A percentile compares a stretch with the other conserved stretches of the same genome.
phyloP scores from a whole-genome alignment of 2,888 invertebrate genomes.

The Hetaerina titia region DNA sequence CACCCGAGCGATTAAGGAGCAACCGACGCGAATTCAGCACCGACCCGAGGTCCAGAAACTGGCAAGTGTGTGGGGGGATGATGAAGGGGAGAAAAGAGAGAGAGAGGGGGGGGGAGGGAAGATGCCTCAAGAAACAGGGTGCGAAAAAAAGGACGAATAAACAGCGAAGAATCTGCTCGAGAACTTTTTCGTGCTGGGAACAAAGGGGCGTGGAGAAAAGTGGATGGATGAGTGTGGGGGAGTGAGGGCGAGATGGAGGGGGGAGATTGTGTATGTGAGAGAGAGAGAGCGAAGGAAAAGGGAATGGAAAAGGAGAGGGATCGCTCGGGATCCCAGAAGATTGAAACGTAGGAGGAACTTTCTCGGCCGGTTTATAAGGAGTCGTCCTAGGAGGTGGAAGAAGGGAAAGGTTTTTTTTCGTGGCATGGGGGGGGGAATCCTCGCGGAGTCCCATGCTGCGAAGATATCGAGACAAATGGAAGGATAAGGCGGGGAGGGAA shows the following conservation, averaged over 20 bases:
- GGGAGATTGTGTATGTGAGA: not conserved
- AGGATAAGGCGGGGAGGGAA: not conserved
- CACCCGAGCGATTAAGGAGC: too few species aligned
- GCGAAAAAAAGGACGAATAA: not conserved
- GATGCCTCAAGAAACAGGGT: not conserved
- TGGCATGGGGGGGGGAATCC: too few species aligned
- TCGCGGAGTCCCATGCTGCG: not conserved
- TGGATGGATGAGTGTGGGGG: not conserved
- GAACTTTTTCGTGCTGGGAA: not conserved
- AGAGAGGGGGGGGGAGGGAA: not conserved
- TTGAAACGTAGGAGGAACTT: constrained; percentile 42
- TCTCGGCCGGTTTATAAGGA: not conserved
- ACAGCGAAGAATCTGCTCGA: not conserved
- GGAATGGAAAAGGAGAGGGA: constrained; percentile 9
- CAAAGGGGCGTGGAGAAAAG: not conserved
- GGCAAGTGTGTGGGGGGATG: not conserved
- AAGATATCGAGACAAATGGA: constrained; percentile 26
- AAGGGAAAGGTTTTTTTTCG: too few species aligned
- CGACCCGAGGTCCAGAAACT: too few species aligned
- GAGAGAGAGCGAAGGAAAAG: not conserved
- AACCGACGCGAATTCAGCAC: too few species aligned
- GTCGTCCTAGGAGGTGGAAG: not conserved
- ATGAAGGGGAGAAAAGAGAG: not conserved
- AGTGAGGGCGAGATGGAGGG: not conserved
- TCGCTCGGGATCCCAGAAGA: constrained; percentile 7